Evolutionary conservation across 2,888 invertebrate species (phyloP).

Genomic region (Eudasyphora cyanicolor): DNA sequence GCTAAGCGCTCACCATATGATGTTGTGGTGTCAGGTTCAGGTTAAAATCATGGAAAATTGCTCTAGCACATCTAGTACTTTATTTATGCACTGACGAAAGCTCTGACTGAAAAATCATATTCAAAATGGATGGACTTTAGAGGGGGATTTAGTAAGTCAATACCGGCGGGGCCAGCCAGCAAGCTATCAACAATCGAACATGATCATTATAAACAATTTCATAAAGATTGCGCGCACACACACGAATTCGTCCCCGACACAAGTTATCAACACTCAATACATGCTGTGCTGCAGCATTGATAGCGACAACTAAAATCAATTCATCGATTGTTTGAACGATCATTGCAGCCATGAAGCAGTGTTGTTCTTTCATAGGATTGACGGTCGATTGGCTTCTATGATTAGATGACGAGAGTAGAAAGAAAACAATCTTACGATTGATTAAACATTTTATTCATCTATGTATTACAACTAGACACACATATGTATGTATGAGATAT

Average conservation of each 20-base stretch:
- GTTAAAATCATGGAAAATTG: conserved; percentile 26
- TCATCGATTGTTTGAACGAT: neutral
- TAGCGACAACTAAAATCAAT: neutral
- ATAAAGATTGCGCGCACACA: conserved; percentile 9
- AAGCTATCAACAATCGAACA: neutral
- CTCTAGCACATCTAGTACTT: conserved; percentile 10
- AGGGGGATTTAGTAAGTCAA: neutral
- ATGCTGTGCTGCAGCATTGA: too few species aligned
- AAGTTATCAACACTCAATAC: conserved; percentile 14
- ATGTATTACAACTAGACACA: too few species aligned
- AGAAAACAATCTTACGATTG: conserved; percentile 5
- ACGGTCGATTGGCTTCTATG: neutral
- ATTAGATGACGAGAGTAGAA: neutral
- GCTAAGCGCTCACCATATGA: too few species aligned
- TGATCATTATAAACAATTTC: conserved; percentile 12
- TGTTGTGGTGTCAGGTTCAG: neutral
- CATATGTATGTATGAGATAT: neutral
- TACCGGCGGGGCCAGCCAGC: too few species aligned
- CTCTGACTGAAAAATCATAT: neutral
- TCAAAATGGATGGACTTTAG: neutral
- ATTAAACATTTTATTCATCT: neutral
- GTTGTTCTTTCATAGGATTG: too few species aligned
- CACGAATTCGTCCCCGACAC: too few species aligned
- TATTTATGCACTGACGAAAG: neutral
- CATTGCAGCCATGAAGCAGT: too few species aligned